These are phyloP conservation scores for Chironomus tentans DNA, from an alignment of 2,888 invertebrate genomes.

Conservation along the genomic window DNA sequence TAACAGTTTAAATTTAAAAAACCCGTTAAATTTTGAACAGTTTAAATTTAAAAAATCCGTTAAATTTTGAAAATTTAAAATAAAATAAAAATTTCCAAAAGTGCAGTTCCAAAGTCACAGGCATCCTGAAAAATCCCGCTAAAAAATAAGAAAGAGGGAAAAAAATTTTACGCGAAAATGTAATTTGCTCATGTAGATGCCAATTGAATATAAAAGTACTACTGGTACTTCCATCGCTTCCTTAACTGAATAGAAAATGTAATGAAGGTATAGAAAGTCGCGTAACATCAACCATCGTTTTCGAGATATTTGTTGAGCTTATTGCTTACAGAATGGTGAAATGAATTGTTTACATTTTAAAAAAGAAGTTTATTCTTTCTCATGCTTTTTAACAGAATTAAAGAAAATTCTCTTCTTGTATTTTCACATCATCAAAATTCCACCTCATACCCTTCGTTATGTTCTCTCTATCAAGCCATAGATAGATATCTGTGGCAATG, in stretches of 20 bases:
- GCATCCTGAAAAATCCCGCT: too few species aligned
- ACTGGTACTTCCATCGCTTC: background rate
- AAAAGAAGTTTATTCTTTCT: background rate
- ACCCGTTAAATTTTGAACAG: too few species aligned
- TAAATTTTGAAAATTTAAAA: too few species aligned
- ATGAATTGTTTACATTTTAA: constrained; percentile 24
- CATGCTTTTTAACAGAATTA: constrained; percentile 13
- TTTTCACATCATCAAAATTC: background rate
- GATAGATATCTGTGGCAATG: too few species aligned
- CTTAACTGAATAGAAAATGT: background rate
- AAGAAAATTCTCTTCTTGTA: background rate
- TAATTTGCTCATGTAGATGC: constrained; percentile 24
- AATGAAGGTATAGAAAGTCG: background rate
- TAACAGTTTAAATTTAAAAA: too few species aligned
- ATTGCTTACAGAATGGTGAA: constrained; percentile 1
- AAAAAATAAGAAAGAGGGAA: too few species aligned
- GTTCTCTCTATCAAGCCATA: too few species aligned
- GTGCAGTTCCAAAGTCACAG: too few species aligned
- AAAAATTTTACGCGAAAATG: constrained; percentile 18
- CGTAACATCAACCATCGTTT: background rate
- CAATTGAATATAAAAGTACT: constrained; percentile 25
- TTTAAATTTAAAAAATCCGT: too few species aligned
- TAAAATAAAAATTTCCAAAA: too few species aligned
- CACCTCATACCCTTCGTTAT: background rate
- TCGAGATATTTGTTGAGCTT: constrained; percentile 2